These are phyloP conservation scores for Mirza zaza DNA, from an alignment of 2,113 vertebrate species.

Conservation along the genomic window DNA sequence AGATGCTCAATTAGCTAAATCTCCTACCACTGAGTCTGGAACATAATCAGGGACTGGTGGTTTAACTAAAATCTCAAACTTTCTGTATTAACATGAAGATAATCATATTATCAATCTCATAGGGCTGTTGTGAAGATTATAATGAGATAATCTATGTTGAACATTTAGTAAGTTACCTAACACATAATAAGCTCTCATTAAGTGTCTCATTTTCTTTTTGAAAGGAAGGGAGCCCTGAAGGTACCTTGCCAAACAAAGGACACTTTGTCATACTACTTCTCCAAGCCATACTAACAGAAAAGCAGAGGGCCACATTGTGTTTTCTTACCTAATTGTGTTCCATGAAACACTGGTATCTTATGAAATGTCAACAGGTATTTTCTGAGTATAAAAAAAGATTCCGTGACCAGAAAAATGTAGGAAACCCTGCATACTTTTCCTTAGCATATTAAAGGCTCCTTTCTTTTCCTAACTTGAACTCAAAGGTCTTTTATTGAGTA, in stretches of 20 bases:
- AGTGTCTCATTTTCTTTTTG: background rate
- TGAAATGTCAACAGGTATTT: background rate
- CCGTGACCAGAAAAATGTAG: background rate
- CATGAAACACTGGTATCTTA: background rate
- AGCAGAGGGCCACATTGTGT: background rate
- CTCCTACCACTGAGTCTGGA: background rate
- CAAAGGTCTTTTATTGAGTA: background rate
- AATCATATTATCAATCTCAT: background rate
- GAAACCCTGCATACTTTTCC: background rate
- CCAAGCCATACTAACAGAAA: constrained; percentile 31
- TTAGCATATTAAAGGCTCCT: constrained; percentile 11
- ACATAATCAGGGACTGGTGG: background rate
- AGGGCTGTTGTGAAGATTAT: background rate
- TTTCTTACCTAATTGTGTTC: background rate
- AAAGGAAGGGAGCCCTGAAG: background rate
- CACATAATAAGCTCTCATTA: background rate
- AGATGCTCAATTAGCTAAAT: background rate
- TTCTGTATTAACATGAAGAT: constrained; percentile 6
- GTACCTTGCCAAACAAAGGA: constrained; percentile 3
- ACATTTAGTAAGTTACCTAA: background rate
- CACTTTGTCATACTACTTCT: background rate
- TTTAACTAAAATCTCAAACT: constrained; percentile 18
- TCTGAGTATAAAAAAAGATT: background rate
- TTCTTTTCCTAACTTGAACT: constrained; percentile 37
- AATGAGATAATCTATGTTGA: background rate